Percentiles rank a stretch among this genome's conserved stretches.
Conservation (phyloP, 2,113 vertebrate species). For the Colaptes auratus region DNA sequence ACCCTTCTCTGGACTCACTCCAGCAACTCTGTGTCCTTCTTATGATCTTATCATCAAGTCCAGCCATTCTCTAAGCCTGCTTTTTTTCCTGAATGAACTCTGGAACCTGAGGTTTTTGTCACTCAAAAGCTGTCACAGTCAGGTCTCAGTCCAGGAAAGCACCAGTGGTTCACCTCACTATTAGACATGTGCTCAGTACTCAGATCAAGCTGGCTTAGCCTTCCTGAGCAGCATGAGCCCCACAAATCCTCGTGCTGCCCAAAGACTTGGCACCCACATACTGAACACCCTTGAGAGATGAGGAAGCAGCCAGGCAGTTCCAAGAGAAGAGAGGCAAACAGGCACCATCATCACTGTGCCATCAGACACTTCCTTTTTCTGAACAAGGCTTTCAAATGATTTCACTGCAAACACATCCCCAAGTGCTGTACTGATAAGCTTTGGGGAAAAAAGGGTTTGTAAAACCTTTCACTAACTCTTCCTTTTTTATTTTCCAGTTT, state of each 20-base stretch:
- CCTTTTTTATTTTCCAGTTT: neutral
- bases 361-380: neutral
- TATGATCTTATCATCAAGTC: no score
- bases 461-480: neutral
- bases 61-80: no score
- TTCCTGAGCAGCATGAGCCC: neutral
- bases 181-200: neutral
- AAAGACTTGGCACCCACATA: neutral
- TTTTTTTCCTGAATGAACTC: neutral
- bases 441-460: neutral
- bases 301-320: neutral
- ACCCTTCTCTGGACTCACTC: no score
- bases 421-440: neutral
- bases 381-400: neutral
- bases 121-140: neutral
- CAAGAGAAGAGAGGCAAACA: neutral
- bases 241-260: neutral
- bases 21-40: no score
- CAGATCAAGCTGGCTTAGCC: neutral
- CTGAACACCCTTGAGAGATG: neutral
- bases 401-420: neutral
- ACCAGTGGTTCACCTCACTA: rapidly evolving
- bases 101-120: neutral
- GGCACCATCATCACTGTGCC: neutral
- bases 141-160: neutral